Evolutionary conservation across 2,113 vertebrate genomes (phyloP), one percentile per base, ranked within the genome.

Genomic region (Proterorhinus semilunaris): DNA sequence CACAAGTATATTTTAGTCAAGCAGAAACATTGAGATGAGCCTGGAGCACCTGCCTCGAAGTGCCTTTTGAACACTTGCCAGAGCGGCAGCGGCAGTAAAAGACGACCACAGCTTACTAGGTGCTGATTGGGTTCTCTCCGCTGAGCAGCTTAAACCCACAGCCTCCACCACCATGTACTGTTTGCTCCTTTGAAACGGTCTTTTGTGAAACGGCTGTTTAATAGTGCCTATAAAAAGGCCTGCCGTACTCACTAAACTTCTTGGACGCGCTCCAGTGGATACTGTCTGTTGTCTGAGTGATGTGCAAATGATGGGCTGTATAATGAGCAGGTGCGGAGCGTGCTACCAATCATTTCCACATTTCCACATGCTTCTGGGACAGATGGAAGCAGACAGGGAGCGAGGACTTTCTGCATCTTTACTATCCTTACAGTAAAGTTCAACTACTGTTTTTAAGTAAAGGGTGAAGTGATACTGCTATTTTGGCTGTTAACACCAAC

Each of bases 261-360:
- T 65, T 74, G 72, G 77, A 80, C 73, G 55, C 21, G 74, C 72
- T 78, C 79, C 79, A 75, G 79, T 69, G 62, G 7, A 55, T 54
- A 79, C 71, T 79, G 75, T 71, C 76, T 75, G 72, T 75, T 75
- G 72, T 76, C 71, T 65, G 57, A 76, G 74, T 72, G 76, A 87
- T 83, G 78, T 81, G 82, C 86, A 85, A 80, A 88, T 84, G 83
- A 85, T 82, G 75, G 69, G 58, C 71, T n/a, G 55, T 79, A 72
- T 84, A 86, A 86, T 78, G 71, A 87, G 81, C 81, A 80, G 81
- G 78, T 84, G 83, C 75, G 71, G 71, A 42, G 47, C 68, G 62
- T 53, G 72, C 9, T 27, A 72, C 7, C 1, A 72, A 83, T 87
- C 27, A 36, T 36, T 36, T 5, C 27, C 27, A 71, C 65, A 71